Evolutionary conservation across 2,113 vertebrate species (phyloP).

Genomic region (Catharus bicknelli): DNA sequence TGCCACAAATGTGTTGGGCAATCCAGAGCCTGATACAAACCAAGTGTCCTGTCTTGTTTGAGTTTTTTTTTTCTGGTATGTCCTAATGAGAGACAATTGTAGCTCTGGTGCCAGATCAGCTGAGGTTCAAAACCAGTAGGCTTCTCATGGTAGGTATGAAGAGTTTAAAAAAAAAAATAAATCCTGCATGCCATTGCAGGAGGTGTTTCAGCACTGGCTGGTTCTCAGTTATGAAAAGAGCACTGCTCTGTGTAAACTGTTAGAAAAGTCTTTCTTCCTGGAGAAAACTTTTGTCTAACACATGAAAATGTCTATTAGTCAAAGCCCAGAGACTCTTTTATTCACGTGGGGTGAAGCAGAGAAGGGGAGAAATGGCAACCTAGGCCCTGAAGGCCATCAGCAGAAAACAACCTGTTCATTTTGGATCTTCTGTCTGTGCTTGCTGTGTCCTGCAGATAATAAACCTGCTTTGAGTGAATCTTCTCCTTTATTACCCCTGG

Average conservation of each 20-base stretch:
- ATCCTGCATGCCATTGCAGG: not conserved
- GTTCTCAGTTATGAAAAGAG: not conserved
- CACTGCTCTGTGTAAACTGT: not conserved
- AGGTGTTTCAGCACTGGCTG: not conserved
- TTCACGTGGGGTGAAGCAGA: accelerated
- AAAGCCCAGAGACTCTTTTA: not conserved
- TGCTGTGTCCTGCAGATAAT: not conserved
- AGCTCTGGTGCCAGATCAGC: not conserved
- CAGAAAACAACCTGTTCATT: not conserved
- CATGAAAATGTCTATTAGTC: not conserved
- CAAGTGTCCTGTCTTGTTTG: not conserved
- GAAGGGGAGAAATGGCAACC: not conserved
- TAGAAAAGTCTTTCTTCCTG: not conserved
- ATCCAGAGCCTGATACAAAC: not conserved
- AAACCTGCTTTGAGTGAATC: not conserved
- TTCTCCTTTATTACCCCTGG: not conserved
- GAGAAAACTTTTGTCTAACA: not conserved
- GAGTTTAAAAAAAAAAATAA: not conserved
- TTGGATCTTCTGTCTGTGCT: not conserved
- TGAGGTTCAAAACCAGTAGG: not conserved
- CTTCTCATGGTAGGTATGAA: not conserved
- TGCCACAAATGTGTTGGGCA: not conserved
- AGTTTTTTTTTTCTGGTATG: not conserved
- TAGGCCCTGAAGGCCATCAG: not conserved
- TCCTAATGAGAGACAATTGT: not conserved